These are phyloP conservation scores for Acipenser ruthenus DNA, from an alignment of 2,797 vertebrate genomes.

Conservation along the genomic window DNA sequence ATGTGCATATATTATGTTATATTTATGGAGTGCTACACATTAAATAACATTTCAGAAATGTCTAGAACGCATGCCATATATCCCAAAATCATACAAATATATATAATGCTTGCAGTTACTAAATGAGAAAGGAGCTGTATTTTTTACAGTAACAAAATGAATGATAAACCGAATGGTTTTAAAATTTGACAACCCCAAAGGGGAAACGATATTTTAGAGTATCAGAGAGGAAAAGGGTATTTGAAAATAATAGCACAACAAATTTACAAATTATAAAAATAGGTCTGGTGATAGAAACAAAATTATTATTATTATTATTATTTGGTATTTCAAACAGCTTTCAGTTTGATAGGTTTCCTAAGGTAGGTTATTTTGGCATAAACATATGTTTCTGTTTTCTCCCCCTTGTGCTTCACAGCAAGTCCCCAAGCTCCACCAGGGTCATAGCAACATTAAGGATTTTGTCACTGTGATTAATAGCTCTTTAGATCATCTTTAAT, in stretches of 20 bases:
- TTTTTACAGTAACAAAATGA: not conserved
- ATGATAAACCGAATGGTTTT: not conserved
- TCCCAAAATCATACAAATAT: not conserved
- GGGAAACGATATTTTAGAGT: not conserved
- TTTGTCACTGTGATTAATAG: constrained; percentile 99
- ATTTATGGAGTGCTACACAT: not conserved
- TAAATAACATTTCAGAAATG: not conserved
- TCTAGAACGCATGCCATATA: not conserved
- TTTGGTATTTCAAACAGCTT: not conserved
- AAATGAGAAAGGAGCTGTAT: not conserved
- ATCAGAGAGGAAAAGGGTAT: not conserved
- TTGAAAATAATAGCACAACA: not conserved
- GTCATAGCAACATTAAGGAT: constrained; percentile 98
- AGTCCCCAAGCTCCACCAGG: constrained; percentile 83
- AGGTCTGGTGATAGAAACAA: not conserved
- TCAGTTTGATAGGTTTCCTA: constrained; percentile 73
- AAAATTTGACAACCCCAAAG: not conserved
- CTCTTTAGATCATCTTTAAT: constrained; percentile 99
- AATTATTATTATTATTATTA: not conserved
- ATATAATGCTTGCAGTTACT: not conserved
- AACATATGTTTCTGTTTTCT: constrained; percentile 98
- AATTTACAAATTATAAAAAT: not conserved
- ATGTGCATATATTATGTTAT: not conserved
- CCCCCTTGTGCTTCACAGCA: constrained; percentile 73
- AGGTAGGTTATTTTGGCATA: constrained; percentile 96